These are phyloP conservation scores for Synanthedon andrenaeformis DNA, from an alignment of 2,888 invertebrate species.

Conservation along the genomic window DNA sequence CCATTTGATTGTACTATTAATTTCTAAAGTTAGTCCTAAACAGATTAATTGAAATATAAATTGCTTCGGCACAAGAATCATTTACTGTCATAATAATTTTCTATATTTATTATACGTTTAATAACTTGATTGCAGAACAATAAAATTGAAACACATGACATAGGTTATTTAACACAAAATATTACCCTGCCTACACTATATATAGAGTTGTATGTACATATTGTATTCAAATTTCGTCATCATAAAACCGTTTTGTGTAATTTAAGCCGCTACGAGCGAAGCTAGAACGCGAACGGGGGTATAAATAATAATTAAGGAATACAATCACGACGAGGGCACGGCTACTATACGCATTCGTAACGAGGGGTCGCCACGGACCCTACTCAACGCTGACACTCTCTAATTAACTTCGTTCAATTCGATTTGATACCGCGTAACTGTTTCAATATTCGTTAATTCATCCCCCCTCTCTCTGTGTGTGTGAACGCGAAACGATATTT, in stretches of 20 bases:
- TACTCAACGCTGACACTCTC: slow-evolving; percentile 38
- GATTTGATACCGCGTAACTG: slow-evolving; percentile 42
- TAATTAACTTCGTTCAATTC: slow-evolving; percentile 57
- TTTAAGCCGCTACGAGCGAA: neutral
- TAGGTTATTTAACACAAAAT: neutral
- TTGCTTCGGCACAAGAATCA: too few species aligned
- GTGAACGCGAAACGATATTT: neutral
- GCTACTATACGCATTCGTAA: slow-evolving; percentile 10
- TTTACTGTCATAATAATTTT: too few species aligned
- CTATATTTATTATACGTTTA: neutral
- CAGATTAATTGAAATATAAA: too few species aligned
- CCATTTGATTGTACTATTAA: too few species aligned
- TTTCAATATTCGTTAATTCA: slow-evolving; percentile 35
- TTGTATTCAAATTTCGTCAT: slow-evolving; percentile 4
- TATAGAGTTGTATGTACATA: neutral
- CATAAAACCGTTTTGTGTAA: slow-evolving; percentile 6
- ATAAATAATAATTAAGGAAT: slow-evolving; percentile 31
- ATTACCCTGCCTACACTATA: neutral
- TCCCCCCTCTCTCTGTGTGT: slow-evolving; percentile 8
- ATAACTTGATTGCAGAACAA: neutral
- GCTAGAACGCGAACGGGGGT: neutral
- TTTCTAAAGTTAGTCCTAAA: too few species aligned
- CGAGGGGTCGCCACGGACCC: slow-evolving; percentile 20
- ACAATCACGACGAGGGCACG: slow-evolving; percentile 16
- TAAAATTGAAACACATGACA: neutral